Conservation (phyloP, 1,140 invertebrate genomes). For the Cydia fagiglandana region DNA sequence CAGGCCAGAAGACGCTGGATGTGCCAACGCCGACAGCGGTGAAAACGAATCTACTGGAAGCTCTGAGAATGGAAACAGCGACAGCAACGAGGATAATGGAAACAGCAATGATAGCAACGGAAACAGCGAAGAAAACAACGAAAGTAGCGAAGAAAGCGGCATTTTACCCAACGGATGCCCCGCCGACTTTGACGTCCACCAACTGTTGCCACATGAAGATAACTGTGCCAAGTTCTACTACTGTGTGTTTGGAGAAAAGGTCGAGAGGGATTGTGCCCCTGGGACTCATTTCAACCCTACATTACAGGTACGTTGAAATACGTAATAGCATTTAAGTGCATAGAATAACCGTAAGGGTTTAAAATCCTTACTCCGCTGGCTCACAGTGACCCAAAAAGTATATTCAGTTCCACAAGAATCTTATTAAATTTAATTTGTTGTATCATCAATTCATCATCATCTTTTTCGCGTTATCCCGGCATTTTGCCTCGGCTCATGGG, state of each 20-base stretch:
- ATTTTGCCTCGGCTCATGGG: no score
- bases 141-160: not conserved
- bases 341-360: not conserved
- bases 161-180: slow-evolving; percentile 36
- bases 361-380: no score
- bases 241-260: slow-evolving; percentile 46
- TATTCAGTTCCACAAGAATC: no score
- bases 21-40: slow-evolving; percentile 15
- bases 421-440: no score
- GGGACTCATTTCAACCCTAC: slow-evolving; percentile 40
- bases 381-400: no score
- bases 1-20: slow-evolving; percentile 31
- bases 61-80: not conserved
- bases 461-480: no score
- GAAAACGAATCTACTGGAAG: not conserved
- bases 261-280: slow-evolving; percentile 40
- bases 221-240: slow-evolving; percentile 45
- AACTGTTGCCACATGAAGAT: slow-evolving; percentile 68
- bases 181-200: slow-evolving; percentile 38
- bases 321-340: not conserved
- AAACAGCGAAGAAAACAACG: not conserved
- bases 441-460: no score
- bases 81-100: not conserved
- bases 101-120: not conserved
- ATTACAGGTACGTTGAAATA: not conserved